These are phyloP conservation scores for Plecotus auritus DNA, from an alignment of 2,113 vertebrate genomes.

Conservation along the genomic window DNA sequence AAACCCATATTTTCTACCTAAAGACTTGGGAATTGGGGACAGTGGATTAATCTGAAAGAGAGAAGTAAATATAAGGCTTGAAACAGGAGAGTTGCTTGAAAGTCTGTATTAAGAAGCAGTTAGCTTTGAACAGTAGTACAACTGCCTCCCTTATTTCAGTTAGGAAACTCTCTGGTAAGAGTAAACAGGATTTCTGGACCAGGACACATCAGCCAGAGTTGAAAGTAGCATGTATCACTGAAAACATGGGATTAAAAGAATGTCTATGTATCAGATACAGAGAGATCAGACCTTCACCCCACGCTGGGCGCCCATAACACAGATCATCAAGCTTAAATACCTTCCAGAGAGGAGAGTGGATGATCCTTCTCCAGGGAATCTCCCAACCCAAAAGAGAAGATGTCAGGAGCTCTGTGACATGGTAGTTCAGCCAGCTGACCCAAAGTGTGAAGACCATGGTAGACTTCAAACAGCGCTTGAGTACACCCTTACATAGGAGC, in stretches of 20 bases:
- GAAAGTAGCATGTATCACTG: not conserved
- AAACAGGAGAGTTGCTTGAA: not conserved
- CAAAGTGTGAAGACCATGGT: not conserved
- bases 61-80: not conserved
- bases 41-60: not conserved
- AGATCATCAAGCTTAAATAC: not conserved
- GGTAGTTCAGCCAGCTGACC: not conserved
- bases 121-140: not conserved
- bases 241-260: not conserved
- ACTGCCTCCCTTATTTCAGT: not conserved
- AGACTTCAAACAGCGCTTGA: not conserved
- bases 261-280: not conserved
- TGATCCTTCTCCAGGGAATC: not conserved
- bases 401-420: not conserved
- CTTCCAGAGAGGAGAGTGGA: not conserved
- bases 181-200: not conserved
- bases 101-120: not conserved
- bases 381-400: not conserved
- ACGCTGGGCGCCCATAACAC: too few species aligned
- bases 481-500: not conserved
- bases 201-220: not conserved
- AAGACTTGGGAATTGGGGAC: not conserved
- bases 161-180: not conserved
- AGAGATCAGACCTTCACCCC: not conserved
- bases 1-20: not conserved